Evolutionary conservation across 2,113 vertebrate species (phyloP).

Genomic region (Thermophis baileyi): DNA sequence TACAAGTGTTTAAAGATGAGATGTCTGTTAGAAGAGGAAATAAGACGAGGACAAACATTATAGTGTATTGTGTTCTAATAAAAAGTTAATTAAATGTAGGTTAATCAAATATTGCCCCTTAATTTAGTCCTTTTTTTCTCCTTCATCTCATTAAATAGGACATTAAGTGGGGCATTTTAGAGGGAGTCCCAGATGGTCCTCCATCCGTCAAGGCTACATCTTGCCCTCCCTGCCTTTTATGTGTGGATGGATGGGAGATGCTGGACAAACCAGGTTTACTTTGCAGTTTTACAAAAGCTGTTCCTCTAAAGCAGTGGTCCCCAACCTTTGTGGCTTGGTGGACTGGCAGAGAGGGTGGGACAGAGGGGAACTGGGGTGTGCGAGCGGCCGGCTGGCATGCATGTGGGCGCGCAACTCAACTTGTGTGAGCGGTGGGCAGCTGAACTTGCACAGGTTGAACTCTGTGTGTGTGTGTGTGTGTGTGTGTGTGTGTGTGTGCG

Average conservation of each 20-base stretch:
- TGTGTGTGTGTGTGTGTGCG: neutral
- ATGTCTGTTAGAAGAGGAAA: neutral
- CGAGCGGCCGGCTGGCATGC: accelerated
- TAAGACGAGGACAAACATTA: neutral
- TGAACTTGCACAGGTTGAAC: neutral
- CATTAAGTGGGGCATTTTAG: neutral
- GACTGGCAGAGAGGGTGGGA: accelerated
- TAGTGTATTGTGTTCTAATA: neutral
- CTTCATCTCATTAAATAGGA: neutral
- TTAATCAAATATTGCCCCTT: neutral
- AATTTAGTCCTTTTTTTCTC: neutral
- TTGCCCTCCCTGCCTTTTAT: neutral
- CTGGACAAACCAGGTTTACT: neutral
- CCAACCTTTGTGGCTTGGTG: neutral
- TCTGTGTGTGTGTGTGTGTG: too few relatives aligned
- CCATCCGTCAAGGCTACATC: neutral
- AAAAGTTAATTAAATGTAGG: neutral
- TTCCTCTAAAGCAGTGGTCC: neutral
- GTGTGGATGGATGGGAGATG: neutral
- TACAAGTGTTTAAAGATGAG: neutral
- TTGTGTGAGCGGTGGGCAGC: neutral
- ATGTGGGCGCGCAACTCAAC: neutral
- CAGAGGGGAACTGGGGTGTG: neutral
- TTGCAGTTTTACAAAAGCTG: neutral
- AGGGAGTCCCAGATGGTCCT: neutral